phyloP scores from a whole-genome alignment of 1,140 invertebrate genomes.

The Acromyrmex charruanus region DNA sequence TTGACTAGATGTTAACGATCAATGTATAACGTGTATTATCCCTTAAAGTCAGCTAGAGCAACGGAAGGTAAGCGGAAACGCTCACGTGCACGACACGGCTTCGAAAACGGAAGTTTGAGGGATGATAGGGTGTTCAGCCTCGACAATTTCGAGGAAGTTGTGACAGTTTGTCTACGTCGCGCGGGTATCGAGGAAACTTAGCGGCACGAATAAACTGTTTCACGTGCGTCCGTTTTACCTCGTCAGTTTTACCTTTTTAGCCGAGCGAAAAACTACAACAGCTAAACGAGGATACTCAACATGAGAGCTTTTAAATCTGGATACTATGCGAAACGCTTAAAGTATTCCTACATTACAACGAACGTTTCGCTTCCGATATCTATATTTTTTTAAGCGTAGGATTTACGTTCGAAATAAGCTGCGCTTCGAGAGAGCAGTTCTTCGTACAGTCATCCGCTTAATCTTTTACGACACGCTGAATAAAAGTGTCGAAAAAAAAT shows the following conservation, averaged over 20 bases:
- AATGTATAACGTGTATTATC: constrained; percentile 27
- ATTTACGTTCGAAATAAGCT: constrained; percentile 52
- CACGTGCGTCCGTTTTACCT: constrained; percentile 53
- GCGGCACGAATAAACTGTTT: constrained; percentile 71
- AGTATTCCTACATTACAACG: constrained; percentile 32
- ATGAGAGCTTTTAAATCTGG: constrained; percentile 66
- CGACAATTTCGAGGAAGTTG: constrained; percentile 76
- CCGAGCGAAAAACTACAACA: constrained; percentile 53
- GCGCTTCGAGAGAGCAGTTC: constrained; percentile 12
- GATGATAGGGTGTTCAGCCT: constrained; percentile 71
- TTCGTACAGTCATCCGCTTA: constrained; percentile 42
- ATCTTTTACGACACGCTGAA: constrained; percentile 23
- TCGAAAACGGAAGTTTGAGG: constrained; percentile 69
- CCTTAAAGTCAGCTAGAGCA: constrained; percentile 8
- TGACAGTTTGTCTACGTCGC: constrained; percentile 73
- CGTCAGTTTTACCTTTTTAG: constrained; percentile 38
- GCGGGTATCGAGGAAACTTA: constrained; percentile 71
- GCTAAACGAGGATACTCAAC: constrained; percentile 65
- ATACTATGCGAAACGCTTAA: constrained; percentile 50
- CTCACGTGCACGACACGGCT: constrained; percentile 38
- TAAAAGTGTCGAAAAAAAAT: not conserved
- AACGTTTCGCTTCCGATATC: constrained; percentile 59
- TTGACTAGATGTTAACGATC: constrained; percentile 4
- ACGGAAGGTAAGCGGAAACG: constrained; percentile 43
- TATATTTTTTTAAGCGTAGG: constrained; percentile 38